Evolutionary conservation across 2,113 vertebrate genomes (phyloP).

Genomic region (Ellobius talpinus): DNA sequence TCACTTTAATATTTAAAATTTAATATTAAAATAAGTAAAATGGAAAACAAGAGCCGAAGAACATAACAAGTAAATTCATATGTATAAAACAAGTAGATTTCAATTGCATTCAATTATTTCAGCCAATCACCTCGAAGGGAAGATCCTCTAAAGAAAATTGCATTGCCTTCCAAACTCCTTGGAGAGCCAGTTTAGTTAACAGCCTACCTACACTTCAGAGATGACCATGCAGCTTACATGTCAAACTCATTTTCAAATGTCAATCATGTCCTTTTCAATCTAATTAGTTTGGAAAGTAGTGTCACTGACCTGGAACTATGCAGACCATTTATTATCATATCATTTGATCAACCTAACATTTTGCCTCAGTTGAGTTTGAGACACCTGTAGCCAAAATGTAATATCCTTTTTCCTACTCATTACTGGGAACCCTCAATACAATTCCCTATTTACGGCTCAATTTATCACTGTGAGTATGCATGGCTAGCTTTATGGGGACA

Average conservation of each 20-base stretch:
- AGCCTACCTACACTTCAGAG: slow-evolving; percentile 79
- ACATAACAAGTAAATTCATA: slow-evolving; percentile 66
- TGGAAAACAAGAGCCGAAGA: slow-evolving; percentile 56
- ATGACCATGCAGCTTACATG: slow-evolving; percentile 81
- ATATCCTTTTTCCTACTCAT: slow-evolving; percentile 69
- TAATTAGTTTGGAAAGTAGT: slow-evolving; percentile 85
- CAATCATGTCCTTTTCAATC: slow-evolving; percentile 82
- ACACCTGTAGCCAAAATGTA: slow-evolving; percentile 79
- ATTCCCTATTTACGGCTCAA: slow-evolving; percentile 81
- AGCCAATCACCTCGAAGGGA: slow-evolving; percentile 72
- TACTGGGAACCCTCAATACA: slow-evolving; percentile 65
- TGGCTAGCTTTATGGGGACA: slow-evolving; percentile 44
- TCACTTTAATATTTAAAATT: no score
- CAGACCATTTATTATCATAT: slow-evolving; percentile 83
- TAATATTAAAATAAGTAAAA: slow-evolving; percentile 53
- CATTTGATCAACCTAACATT: slow-evolving; percentile 80
- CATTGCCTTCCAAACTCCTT: slow-evolving; percentile 78
- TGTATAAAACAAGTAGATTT: slow-evolving; percentile 79
- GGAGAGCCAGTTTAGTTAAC: slow-evolving; percentile 82
- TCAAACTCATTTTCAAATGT: slow-evolving; percentile 85
- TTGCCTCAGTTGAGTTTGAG: slow-evolving; percentile 74
- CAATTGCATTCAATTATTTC: slow-evolving; percentile 74
- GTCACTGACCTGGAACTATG: slow-evolving; percentile 82
- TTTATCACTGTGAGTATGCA: slow-evolving; percentile 63
- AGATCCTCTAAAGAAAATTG: slow-evolving; percentile 82